Percentiles rank a stretch among this genome's conserved stretches.
Conservation (phyloP, 2,888 invertebrate genomes). For the Leptopilina syphax region DNA sequence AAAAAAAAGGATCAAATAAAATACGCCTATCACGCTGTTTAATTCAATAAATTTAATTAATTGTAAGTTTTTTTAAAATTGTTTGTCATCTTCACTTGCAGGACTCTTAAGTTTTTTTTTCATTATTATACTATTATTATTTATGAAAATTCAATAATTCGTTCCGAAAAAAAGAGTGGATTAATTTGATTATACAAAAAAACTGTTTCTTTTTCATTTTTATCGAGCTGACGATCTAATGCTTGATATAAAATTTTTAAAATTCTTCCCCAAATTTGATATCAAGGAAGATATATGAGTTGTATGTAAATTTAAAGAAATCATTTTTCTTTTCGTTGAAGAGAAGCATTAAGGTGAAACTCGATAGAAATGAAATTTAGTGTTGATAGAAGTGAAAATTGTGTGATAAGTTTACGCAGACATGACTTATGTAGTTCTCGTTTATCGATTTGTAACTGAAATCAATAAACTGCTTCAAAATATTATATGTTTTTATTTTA, state of each 20-base stretch:
- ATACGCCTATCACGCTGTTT: slow-evolving; percentile 20
- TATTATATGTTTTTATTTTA: slow-evolving; percentile 43
- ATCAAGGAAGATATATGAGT: background rate
- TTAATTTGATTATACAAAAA: background rate
- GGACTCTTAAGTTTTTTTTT: background rate
- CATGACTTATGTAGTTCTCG: slow-evolving; percentile 59
- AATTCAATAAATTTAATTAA: background rate
- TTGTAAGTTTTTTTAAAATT: slow-evolving; percentile 13
- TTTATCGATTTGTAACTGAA: slow-evolving; percentile 68
- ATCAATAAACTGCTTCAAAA: slow-evolving; percentile 68
- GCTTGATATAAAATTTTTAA: background rate
- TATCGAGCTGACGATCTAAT: slow-evolving; percentile 17
- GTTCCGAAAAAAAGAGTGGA: background rate
- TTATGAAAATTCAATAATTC: background rate
- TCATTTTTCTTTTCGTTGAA: slow-evolving; percentile 45
- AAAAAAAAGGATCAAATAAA: slow-evolving; percentile 45
- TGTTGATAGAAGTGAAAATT: slow-evolving; percentile 28
- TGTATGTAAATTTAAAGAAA: background rate
- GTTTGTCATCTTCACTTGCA: slow-evolving; percentile 10
- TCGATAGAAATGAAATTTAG: slow-evolving; percentile 15
- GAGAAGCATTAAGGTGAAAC: slow-evolving; percentile 20
- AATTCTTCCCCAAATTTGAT: slow-evolving; percentile 9
- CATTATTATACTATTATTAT: background rate
- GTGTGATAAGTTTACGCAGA: slow-evolving; percentile 47
- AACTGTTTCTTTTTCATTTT: background rate